Base-by-base conservation (phyloP, 2,888 invertebrate genomes). In the Ectropis crepuscularia region DNA sequence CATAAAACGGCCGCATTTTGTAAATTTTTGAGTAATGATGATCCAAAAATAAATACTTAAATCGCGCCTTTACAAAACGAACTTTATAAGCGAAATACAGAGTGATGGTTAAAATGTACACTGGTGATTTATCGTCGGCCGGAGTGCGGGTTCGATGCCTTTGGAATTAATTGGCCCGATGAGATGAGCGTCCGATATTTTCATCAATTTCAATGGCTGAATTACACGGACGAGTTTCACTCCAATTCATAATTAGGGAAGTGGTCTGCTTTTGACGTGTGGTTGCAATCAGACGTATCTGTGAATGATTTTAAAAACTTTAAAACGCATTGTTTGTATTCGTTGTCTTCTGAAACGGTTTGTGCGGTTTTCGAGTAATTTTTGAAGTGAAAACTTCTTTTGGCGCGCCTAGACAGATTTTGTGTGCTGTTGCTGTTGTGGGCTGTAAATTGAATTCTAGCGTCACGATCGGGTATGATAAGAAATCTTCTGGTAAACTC, bases 141-240 rank as follows among this genome's bases (percentile, higher is more conserved):
- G 53, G 38, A 54, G 53, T 55, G 50, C n/a, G 37, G 54, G 49
- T 45, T 45, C 48, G 28, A 54, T 61, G 16, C 45, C 36, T 61
- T 54, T 61, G 53, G 42, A 48, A 10, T 47, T 55, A 61, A 55
- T 54, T 61, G 61, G 48, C 38, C n/a, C 48, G 43, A 48, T 8
- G 51, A n/a, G 51, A 41, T 37, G 53, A 54, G 49, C n/a, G 48
- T n/a, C 9, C 11, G 11, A 11, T 45, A 11, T 55, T 49, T 46
- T 48, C 12, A 53, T 10, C 53, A 54, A 11, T 50, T 61, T 54
- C 37, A 61, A 54, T 38, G 11, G 37, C 11, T 6, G 28, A n/a
- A 28, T 11, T 58, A 43, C 16, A 16, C 2, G 28, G 59, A 59
- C 39, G 39, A 9, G 37, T 16, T 58, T 46, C n/a, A 37, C 2